These are phyloP conservation scores for Synanthedon myopaeformis DNA, from an alignment of 2,888 invertebrate species.

Conservation along the genomic window DNA sequence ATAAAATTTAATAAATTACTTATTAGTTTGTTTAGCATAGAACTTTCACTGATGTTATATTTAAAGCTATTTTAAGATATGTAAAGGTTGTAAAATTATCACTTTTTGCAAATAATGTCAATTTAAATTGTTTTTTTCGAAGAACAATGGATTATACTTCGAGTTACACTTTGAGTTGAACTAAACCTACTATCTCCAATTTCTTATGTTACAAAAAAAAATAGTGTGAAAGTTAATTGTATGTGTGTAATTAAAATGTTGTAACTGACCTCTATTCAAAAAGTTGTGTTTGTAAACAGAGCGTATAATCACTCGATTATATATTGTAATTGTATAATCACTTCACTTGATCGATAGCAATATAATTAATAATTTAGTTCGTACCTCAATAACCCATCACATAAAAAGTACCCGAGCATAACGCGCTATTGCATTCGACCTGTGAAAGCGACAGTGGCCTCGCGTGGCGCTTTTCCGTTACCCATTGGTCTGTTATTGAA, in stretches of 20 bases:
- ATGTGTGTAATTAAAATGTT: not conserved
- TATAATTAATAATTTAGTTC: not conserved
- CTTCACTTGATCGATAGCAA: not conserved
- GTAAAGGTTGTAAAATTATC: no score
- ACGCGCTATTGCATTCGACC: not conserved
- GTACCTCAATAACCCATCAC: not conserved
- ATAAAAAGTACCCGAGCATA: not conserved
- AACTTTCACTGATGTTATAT: not conserved
- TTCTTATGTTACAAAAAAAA: no score
- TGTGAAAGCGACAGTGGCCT: constrained; percentile 49
- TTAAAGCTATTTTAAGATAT: not conserved
- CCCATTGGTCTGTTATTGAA: constrained; percentile 22
- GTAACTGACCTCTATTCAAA: not conserved
- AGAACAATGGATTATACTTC: no score
- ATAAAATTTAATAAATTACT: no score
- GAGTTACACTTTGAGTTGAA: no score
- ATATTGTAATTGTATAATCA: no score
- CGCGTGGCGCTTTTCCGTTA: constrained; percentile 33
- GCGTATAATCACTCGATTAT: not conserved
- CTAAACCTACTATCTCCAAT: no score
- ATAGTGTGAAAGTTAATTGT: no score
- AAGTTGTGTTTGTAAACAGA: not conserved
- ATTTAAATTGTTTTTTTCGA: not conserved
- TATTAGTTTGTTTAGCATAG: no score
- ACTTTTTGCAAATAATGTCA: not conserved